Percentiles rank a stretch among this genome's conserved stretches.
Evolutionary conservation across 1,140 invertebrate genomes (phyloP).

Genomic region (Venustaconcha ellipsiformis): DNA sequence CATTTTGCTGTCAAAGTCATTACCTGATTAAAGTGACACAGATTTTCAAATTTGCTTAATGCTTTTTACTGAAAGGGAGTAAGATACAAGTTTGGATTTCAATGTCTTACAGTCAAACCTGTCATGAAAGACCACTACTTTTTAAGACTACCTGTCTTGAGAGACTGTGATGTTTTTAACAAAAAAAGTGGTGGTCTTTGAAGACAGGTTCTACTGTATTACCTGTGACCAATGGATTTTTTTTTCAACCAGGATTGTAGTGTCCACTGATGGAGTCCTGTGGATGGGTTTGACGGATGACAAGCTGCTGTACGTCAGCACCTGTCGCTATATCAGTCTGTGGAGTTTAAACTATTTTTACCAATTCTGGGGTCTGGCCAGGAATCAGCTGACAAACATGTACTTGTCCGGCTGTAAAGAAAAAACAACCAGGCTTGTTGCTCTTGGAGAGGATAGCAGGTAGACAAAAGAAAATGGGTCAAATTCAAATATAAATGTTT

Average conservation of each 20-base stretch:
- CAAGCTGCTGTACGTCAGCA: conserved; percentile 61
- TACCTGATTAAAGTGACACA: too few relatives aligned
- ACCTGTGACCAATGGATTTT: not conserved
- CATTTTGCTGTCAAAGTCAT: too few relatives aligned
- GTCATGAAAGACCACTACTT: too few relatives aligned
- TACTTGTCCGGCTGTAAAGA: conserved; percentile 48
- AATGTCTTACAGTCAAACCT: too few relatives aligned
- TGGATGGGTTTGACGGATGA: conserved; percentile 69
- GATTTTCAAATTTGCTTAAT: too few relatives aligned
- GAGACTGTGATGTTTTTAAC: too few relatives aligned
- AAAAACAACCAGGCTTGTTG: conserved; percentile 58
- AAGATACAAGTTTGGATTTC: too few relatives aligned
- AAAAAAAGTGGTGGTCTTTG: too few relatives aligned
- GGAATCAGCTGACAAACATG: conserved; percentile 50
- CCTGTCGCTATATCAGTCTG: conserved; percentile 56
- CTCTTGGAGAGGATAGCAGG: conserved; percentile 65
- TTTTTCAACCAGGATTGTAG: conserved; percentile 46
- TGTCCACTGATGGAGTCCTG: conserved; percentile 61
- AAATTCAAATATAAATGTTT: too few relatives aligned
- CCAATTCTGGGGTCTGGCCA: conserved; percentile 61
- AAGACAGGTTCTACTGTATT: not conserved
- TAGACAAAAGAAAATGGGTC: too few relatives aligned
- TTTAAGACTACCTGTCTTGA: too few relatives aligned
- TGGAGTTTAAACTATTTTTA: conserved; percentile 65
- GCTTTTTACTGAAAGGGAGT: too few relatives aligned